These are phyloP conservation scores for Grammomys dolichurus DNA, from an alignment of 2,113 vertebrate species.

Conservation along the genomic window DNA sequence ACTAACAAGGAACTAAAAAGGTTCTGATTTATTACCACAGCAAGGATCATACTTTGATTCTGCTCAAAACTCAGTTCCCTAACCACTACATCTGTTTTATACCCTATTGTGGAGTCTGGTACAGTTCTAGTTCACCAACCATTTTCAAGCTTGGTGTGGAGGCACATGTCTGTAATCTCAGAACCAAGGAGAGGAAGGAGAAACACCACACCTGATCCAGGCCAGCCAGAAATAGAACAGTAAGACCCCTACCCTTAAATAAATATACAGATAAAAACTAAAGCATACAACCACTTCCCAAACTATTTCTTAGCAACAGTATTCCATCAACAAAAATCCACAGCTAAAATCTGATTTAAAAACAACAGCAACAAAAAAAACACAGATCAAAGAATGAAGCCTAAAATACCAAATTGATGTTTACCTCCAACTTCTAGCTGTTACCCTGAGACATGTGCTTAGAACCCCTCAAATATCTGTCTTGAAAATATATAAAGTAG, in stretches of 20 bases:
- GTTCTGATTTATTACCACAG: not conserved
- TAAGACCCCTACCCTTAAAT: not conserved
- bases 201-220: not conserved
- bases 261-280: not conserved
- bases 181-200: not conserved
- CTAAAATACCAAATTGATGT: not conserved
- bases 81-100: not conserved
- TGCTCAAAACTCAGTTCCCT: conserved; percentile 13
- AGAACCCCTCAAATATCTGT: not conserved
- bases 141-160: not conserved
- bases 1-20: not conserved
- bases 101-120: not conserved
- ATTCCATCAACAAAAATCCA: conserved; percentile 57
- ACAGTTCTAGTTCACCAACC: not conserved
- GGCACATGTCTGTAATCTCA: not conserved
- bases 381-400: not conserved
- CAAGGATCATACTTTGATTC: conserved; percentile 7
- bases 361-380: not conserved
- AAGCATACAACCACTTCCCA: not conserved
- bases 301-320: conserved; percentile 1
- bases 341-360: not conserved
- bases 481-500: not conserved
- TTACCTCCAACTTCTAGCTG: not conserved
- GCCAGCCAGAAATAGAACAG: not conserved
- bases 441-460: not conserved